A percentile compares a stretch with the other conserved stretches of the same genome.
Conservation (phyloP, 2,113 vertebrate genomes). For the Excalfactoria chinensis region DNA sequence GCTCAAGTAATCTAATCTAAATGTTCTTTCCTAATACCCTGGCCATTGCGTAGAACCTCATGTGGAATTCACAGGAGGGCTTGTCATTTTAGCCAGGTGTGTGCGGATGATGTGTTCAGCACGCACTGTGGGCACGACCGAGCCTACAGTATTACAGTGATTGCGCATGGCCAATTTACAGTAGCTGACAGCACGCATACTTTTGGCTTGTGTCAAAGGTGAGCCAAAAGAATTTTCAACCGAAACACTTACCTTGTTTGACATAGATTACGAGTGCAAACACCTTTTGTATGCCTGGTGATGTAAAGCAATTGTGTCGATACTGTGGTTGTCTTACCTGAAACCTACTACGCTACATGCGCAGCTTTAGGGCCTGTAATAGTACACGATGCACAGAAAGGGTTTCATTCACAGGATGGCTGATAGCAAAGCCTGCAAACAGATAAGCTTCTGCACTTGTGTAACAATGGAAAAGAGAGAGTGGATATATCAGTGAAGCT, state of each 20-base stretch:
- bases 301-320: not conserved
- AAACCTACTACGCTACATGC: fast-evolving
- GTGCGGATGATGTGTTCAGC: not conserved
- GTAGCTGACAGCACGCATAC: not conserved
- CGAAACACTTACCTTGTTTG: not conserved
- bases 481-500: not conserved
- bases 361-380: fast-evolving
- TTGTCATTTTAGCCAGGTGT: not conserved
- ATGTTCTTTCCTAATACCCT: not conserved
- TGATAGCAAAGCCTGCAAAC: not conserved
- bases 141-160: not conserved
- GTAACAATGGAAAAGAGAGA: not conserved
- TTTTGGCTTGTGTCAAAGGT: not conserved
- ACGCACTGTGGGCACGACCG: not conserved
- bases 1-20: not conserved
- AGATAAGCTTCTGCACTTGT: not conserved
- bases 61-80: not conserved
- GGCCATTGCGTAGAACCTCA: fast-evolving
- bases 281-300: not conserved
- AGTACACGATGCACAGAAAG: not conserved
- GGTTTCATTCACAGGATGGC: not conserved
- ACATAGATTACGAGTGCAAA: not conserved
- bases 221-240: not conserved
- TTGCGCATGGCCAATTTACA: not conserved
- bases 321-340: fast-evolving